Evolutionary conservation across 1,140 invertebrate genomes (phyloP).

Genomic region (Bombus soroeensis): DNA sequence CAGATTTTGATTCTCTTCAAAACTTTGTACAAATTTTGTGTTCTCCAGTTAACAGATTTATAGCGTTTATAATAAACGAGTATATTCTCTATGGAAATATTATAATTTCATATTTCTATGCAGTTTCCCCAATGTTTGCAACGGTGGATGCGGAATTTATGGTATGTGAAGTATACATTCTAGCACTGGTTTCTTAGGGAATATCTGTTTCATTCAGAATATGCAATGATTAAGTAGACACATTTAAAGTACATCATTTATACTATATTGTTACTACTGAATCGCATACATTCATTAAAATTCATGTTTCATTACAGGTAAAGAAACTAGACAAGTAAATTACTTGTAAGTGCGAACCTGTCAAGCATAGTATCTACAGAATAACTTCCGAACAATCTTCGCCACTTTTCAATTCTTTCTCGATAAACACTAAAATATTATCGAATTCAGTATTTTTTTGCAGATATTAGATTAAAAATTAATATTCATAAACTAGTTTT

Average conservation of each 20-base stretch:
- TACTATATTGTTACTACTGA: constrained; percentile 13
- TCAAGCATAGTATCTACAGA: not conserved
- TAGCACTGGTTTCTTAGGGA: not conserved
- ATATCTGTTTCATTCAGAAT: constrained; percentile 3
- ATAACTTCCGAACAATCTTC: not conserved
- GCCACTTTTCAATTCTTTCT: not conserved
- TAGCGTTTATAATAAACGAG: not conserved
- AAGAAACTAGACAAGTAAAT: constrained; percentile 4
- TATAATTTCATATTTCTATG: not conserved
- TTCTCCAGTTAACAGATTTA: not conserved
- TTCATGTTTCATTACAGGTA: not conserved
- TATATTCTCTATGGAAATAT: not conserved
- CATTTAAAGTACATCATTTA: constrained; percentile 3
- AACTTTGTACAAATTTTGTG: not conserved
- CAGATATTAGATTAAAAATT: too few relatives aligned
- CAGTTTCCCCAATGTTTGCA: not conserved
- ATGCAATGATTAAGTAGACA: not conserved
- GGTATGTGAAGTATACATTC: not conserved
- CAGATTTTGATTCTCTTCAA: not conserved
- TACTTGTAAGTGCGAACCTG: not conserved
- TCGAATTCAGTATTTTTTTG: too few relatives aligned
- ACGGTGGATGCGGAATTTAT: not conserved
- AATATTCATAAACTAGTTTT: too few relatives aligned
- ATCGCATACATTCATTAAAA: not conserved
- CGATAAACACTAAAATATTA: too few relatives aligned